Base-by-base conservation (phyloP, 2,888 invertebrate species). In the Yponomeuta evonymella region DNA sequence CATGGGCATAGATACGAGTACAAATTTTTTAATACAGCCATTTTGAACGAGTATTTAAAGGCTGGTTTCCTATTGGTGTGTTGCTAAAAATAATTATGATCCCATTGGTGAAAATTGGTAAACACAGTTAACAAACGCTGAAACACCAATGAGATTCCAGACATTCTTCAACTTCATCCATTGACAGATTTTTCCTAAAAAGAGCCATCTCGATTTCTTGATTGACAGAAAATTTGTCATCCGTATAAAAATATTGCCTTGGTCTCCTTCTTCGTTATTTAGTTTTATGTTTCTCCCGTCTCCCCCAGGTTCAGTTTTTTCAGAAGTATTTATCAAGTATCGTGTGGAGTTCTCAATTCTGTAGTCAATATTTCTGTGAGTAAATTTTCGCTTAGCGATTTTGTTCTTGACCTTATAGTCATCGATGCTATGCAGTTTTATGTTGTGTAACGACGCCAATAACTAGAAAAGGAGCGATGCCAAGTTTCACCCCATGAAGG, bases 371-470 rank as follows among this genome's bases (percentile, higher is more conserved):
- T 73, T 73, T 75, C 73, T 76, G 82, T 85, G 79, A 83, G 84
- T 84, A 79, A 82, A 78, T 84, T 74, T 79, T 80, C 64, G 51
- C 15, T 58, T 51, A 36, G 29, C 43, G 29, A 63, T 64, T 77
- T 81, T 84, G 84, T 83, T 88, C 86, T 86, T 89, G 90, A 91
- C 90, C 90, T 88, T 89, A 90, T 78, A 58, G 84, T 82, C 83
- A 84, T 83, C 83, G 79, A 82, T 81, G 79, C 79, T 79, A 81
- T 86, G 85, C 78, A 78, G 73, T 84, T 85, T 81, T 83, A 83
- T 81, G 88, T 92, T 92, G 92, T 91, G 89, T 90, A 90, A 92
- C 86, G 83, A 88, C 86, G 89, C 89, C 88, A 90, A 87, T 70
- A 85, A 82, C 79, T 82, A 76, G 76, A 76, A 77, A 75, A 79